Evolutionary conservation across 2,888 invertebrate genomes (phyloP).

Genomic region (Lithosia quadra): DNA sequence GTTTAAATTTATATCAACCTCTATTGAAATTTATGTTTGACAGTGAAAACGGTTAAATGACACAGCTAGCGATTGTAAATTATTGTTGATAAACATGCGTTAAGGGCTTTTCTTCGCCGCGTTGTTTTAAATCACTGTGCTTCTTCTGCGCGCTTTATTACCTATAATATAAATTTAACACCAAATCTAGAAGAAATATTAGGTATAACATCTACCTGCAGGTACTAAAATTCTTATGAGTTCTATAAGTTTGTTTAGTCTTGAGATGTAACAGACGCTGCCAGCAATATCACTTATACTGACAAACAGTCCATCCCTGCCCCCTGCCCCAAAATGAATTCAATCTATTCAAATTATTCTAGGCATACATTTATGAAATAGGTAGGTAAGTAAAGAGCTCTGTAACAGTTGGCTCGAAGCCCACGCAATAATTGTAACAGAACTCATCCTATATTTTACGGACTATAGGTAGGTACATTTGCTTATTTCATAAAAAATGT

Average conservation of each 20-base stretch:
- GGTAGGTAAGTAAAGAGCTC: too few relatives aligned
- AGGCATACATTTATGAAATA: too few relatives aligned
- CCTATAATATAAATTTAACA: background rate
- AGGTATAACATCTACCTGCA: background rate
- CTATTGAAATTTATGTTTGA: conserved; percentile 5
- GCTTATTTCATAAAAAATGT: too few relatives aligned
- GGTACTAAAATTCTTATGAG: background rate
- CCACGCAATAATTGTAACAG: too few relatives aligned
- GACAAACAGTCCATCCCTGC: background rate
- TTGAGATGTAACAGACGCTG: background rate
- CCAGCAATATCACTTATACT: background rate
- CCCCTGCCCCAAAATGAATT: too few relatives aligned
- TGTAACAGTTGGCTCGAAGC: too few relatives aligned
- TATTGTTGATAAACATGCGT: background rate
- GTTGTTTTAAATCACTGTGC: background rate
- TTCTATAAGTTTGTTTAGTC: background rate
- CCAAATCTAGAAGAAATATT: background rate
- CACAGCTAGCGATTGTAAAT: background rate
- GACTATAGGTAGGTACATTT: too few relatives aligned
- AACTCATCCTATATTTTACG: too few relatives aligned
- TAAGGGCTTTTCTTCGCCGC: too few relatives aligned
- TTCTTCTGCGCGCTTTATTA: background rate
- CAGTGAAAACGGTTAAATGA: background rate
- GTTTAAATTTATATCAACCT: conserved; percentile 1
- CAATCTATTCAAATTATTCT: too few relatives aligned